Base-by-base conservation (phyloP, 2,113 vertebrate species). In the Rallus limicola region DNA sequence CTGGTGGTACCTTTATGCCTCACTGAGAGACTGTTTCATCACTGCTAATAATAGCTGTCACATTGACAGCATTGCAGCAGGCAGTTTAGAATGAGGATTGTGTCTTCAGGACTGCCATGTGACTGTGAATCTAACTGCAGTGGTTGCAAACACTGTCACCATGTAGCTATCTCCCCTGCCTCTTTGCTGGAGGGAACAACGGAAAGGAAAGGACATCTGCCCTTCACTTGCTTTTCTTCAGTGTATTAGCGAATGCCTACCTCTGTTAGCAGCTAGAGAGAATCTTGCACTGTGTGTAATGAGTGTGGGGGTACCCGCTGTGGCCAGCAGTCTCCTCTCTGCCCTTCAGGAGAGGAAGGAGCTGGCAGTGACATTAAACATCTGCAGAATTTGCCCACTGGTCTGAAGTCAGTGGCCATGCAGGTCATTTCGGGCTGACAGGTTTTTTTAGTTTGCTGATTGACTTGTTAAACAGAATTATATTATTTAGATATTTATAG, bases 21-120 rank as follows among this genome's bases (percentile, higher is more conserved):
- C 59, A 29, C 48, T 13, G 71, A 70, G 59, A 50, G 46, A 64
- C 64, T 42, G 23, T 68, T 67, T 60, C 56, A 38, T 80, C 75
- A 53, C 88, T 82, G 72, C 90, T 96, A 92, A 93, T 93, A 92
- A 81, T 92, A 88, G 79, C 67, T 86, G 95, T 96, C 92, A 94
- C 80, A 75, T 16, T 86, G 90, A 79, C n/a, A 82, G 79, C 76
- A 74, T 86, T 88, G 76, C n/a, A 82, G 82, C 80, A 74, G 82
- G 75, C 87, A 60, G 21, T 68, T 71, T 8, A 62, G 69, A 76
- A 48, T 0, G 6, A 79, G 85, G 85, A 40, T 60, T 67, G 52
- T 68, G 17, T 90, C 93, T 93, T 93, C 75, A 84, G 88, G 86
- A 67, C 82, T 38, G 91, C 63, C 80, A 9, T 36, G 75, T 93